Evolutionary conservation across 1,140 invertebrate species (phyloP).

Genomic region (Pollicipes pollicipes): DNA sequence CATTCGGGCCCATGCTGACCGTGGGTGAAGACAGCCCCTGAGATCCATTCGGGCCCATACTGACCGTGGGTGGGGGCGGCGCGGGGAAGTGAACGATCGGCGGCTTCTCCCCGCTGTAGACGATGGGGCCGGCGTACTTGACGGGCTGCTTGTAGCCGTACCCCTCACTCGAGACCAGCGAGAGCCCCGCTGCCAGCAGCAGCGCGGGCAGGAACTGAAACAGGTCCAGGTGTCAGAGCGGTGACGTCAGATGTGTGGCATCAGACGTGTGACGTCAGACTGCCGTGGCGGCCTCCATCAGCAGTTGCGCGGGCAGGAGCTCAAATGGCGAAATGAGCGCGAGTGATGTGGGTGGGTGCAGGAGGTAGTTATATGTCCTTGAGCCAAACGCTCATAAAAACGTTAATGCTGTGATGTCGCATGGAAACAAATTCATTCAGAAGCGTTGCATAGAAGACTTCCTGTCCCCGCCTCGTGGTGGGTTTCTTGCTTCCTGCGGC

Average conservation of each 20-base stretch:
- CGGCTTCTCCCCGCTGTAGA: constrained; percentile 29
- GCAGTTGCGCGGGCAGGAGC: neutral
- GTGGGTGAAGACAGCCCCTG: too few species aligned
- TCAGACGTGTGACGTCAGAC: too few species aligned
- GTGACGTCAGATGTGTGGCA: neutral
- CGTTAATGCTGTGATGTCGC: too few species aligned
- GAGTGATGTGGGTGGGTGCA: too few species aligned
- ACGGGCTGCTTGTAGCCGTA: constrained; percentile 20
- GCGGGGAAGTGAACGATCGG: constrained; percentile 29
- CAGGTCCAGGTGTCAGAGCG: neutral
- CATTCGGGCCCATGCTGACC: too few species aligned
- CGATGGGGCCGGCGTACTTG: constrained; percentile 29
- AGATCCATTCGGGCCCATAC: too few species aligned
- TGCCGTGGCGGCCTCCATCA: neutral
- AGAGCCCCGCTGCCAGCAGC: constrained; percentile 1
- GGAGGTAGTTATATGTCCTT: too few species aligned
- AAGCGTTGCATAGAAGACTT: too few species aligned
- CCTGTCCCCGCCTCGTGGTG: too few species aligned
- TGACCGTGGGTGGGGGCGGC: constrained; percentile 21
- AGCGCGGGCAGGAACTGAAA: neutral
- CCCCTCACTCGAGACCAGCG: neutral
- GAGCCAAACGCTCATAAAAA: too few species aligned
- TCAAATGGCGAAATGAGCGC: neutral
- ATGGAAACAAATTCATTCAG: too few species aligned
- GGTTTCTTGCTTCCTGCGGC: too few species aligned